Evolutionary conservation across 2,888 invertebrate genomes (phyloP).

Genomic region (Clivina fossor): DNA sequence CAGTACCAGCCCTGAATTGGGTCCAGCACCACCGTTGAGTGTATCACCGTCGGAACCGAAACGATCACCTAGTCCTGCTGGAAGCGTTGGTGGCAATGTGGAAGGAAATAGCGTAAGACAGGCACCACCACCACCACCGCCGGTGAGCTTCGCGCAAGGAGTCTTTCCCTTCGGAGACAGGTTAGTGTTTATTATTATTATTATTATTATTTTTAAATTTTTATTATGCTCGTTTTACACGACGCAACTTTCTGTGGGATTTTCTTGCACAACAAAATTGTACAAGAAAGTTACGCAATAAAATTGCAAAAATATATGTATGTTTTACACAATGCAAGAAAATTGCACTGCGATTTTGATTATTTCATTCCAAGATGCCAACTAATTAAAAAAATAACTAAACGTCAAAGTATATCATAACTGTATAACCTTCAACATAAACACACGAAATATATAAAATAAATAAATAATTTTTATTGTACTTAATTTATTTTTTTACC

Average conservation of each 20-base stretch:
- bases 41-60: slow-evolving; percentile 53
- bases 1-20: slow-evolving; percentile 20
- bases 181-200: slow-evolving; percentile 50
- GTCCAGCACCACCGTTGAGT: slow-evolving; percentile 46
- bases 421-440: slow-evolving; percentile 1
- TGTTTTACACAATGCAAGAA: no score
- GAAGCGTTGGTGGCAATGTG: not conserved
- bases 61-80: slow-evolving; percentile 35
- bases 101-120: not conserved
- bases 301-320: no score
- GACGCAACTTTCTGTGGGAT: no score
- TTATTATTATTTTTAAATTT: not conserved
- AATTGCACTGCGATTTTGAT: no score
- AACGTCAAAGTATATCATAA: no score
- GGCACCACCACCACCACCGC: slow-evolving; percentile 52
- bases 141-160: slow-evolving; percentile 64
- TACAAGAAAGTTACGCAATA: no score
- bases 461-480: no score
- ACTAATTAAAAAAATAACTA: no score
- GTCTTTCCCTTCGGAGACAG: slow-evolving; percentile 66
- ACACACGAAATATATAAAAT: slow-evolving; percentile 18
- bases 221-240: not conserved
- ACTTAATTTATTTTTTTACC: no score
- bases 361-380: no score
- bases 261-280: no score